phyloP scores from a whole-genome alignment of 1,140 invertebrate species.

The Brachionus rubens region DNA sequence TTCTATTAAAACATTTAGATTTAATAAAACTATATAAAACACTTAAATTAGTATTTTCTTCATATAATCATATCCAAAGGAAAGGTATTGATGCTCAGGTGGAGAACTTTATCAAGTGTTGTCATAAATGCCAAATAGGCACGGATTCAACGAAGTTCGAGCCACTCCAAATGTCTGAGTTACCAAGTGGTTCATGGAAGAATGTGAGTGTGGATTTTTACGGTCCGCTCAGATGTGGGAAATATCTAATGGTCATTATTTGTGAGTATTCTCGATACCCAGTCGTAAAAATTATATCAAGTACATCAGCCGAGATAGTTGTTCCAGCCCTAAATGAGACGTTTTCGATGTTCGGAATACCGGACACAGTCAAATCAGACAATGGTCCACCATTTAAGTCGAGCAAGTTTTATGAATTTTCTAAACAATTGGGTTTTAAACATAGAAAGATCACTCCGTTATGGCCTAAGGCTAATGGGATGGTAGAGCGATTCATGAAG shows the following conservation, averaged over 20 bases:
- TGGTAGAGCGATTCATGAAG: no score
- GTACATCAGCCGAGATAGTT: not conserved
- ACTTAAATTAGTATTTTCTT: no score
- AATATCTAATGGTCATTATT: not conserved
- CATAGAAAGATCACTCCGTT: no score
- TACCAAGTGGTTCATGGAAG: not conserved
- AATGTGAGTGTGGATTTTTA: not conserved
- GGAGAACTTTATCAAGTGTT: conserved; percentile 50
- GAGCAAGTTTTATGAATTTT: no score
- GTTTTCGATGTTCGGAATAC: not conserved
- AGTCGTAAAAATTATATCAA: not conserved
- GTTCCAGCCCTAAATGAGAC: not conserved
- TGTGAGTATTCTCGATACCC: not conserved
- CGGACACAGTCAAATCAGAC: not conserved
- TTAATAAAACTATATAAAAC: no score
- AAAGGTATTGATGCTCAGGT: conserved; percentile 51
- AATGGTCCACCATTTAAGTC: no score
- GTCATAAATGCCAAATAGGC: conserved; percentile 47
- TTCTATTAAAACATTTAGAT: no score
- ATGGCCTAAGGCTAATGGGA: no score
- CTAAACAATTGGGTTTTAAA: no score
- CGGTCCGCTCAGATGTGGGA: not conserved
- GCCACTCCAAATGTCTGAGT: not conserved
- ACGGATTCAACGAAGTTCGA: not conserved
- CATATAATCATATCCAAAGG: no score